Evolutionary conservation across 2,888 invertebrate species (phyloP).

Genomic region (Thelaira solivaga): DNA sequence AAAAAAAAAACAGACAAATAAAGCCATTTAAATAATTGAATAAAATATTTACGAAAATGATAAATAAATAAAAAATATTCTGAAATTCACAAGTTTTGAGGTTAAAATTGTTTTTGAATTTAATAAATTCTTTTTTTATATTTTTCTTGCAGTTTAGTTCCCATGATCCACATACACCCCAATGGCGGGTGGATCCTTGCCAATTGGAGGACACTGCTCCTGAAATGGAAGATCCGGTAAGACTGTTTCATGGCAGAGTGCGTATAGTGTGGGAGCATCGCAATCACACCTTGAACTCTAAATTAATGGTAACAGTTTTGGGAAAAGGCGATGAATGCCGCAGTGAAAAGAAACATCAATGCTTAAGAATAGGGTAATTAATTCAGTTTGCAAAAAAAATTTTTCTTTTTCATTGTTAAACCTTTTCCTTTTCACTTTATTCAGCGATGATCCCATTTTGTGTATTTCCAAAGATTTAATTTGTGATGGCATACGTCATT

Average conservation of each 20-base stretch:
- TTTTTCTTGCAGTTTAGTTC: slow-evolving; percentile 72
- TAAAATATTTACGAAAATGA: too few species aligned
- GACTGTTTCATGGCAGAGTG: slow-evolving; percentile 79
- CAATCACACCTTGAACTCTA: slow-evolving; percentile 71
- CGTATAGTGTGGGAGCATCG: slow-evolving; percentile 79
- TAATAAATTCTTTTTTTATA: neutral
- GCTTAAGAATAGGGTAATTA: slow-evolving; percentile 75
- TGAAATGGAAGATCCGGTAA: slow-evolving; percentile 79
- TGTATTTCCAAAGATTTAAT: slow-evolving; percentile 83
- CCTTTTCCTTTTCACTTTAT: neutral
- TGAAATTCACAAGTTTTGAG: too few species aligned
- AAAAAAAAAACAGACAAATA: neutral
- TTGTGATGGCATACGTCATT: slow-evolving; percentile 83
- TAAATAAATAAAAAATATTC: neutral
- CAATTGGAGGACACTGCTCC: slow-evolving; percentile 77
- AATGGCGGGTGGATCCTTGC: slow-evolving; percentile 80
- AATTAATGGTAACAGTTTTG: slow-evolving; percentile 75
- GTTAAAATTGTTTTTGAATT: too few species aligned
- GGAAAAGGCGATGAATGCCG: slow-evolving; percentile 75
- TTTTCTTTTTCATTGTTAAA: neutral
- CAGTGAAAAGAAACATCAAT: slow-evolving; percentile 72
- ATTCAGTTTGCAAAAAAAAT: neutral
- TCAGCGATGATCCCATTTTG: slow-evolving; percentile 76
- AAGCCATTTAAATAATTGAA: too few species aligned
- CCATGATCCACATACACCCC: slow-evolving; percentile 76